Percentiles rank a stretch among this genome's conserved stretches.
Conservation (phyloP, 2,888 invertebrate species). For the Heteropelma amictum region DNA sequence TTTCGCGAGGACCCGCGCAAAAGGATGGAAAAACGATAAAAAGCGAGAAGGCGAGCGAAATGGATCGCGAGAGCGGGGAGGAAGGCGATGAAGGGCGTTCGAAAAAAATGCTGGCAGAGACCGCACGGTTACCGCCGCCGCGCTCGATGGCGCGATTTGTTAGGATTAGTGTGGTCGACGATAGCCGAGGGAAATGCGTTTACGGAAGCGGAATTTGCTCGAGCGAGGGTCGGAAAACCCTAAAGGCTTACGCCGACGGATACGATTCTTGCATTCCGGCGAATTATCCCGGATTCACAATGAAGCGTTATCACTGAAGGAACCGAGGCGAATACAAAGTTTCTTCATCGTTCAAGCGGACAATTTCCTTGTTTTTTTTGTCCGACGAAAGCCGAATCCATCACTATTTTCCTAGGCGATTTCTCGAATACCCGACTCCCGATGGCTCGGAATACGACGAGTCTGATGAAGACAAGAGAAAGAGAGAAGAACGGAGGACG, state of each 20-base stretch:
- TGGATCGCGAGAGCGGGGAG: conserved; percentile 8
- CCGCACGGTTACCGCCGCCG: conserved; percentile 51
- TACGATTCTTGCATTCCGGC: conserved; percentile 38
- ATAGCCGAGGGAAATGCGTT: conserved; percentile 48
- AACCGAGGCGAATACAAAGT: not conserved
- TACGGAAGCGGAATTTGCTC: conserved; percentile 32
- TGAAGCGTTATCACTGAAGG: conserved; percentile 29
- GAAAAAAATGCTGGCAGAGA: conserved; percentile 43
- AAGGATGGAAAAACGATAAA: not conserved
- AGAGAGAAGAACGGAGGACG: not conserved
- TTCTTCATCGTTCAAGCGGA: not conserved
- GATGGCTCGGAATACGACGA: conserved; percentile 34
- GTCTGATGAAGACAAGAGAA: not conserved
- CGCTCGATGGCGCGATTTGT: conserved; percentile 60
- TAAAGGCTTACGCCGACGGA: conserved; percentile 41
- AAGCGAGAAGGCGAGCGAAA: conserved; percentile 22
- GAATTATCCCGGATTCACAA: conserved; percentile 40
- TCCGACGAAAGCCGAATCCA: not conserved
- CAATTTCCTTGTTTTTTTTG: not conserved
- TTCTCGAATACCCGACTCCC: conserved; percentile 8
- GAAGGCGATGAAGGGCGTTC: conserved; percentile 13
- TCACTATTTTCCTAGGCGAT: too few species aligned
- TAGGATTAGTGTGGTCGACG: conserved; percentile 58
- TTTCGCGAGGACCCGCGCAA: conserved; percentile 9
- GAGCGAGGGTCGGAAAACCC: conserved; percentile 35